A percentile compares a stretch with the other conserved stretches of the same genome.
Conservation (phyloP, 2,113 vertebrate species). For the Kryptolebias marmoratus region DNA sequence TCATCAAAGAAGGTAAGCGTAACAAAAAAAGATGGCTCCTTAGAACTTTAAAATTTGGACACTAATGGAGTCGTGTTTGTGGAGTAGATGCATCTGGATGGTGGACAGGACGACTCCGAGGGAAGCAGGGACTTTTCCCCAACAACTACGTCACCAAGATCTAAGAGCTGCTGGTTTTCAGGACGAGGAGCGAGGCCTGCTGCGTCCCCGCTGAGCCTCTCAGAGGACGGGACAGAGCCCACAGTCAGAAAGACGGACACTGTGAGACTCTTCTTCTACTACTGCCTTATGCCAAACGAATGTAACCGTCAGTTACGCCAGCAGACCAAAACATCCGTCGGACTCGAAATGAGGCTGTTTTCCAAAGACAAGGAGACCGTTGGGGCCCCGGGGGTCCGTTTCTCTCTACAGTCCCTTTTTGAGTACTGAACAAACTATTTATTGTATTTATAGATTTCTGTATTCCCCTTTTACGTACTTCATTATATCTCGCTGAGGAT, state of each 20-base stretch:
- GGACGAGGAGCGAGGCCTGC: constrained; percentile 29
- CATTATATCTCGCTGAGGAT: constrained; percentile 67
- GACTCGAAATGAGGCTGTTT: constrained; percentile 48
- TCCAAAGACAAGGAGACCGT: constrained; percentile 57
- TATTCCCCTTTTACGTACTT: constrained; percentile 61
- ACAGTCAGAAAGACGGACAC: constrained; percentile 31
- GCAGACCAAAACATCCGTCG: constrained; percentile 40
- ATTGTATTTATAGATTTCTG: constrained; percentile 93
- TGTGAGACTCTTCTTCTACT: constrained; percentile 53
- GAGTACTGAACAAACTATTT: constrained; percentile 91
- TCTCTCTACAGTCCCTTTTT: constrained; percentile 58
- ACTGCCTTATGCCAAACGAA: constrained; percentile 48
- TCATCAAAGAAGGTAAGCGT: constrained; percentile 90
- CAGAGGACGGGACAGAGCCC: constrained; percentile 14
- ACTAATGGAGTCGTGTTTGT: constrained; percentile 8
- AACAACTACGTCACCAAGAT: constrained; percentile 98
- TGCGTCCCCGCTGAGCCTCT: constrained; percentile 28
- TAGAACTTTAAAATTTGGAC: neutral
- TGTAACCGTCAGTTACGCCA: constrained; percentile 43
- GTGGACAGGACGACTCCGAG: constrained; percentile 95
- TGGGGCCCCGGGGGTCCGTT: constrained; percentile 58
- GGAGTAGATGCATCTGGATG: constrained; percentile 91
- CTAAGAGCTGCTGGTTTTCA: constrained; percentile 70
- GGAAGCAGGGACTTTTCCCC: constrained; percentile 97
- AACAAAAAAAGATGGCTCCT: neutral